Base-by-base conservation (phyloP, 2,113 vertebrate species). In the Thamnaconus septentrionalis region DNA sequence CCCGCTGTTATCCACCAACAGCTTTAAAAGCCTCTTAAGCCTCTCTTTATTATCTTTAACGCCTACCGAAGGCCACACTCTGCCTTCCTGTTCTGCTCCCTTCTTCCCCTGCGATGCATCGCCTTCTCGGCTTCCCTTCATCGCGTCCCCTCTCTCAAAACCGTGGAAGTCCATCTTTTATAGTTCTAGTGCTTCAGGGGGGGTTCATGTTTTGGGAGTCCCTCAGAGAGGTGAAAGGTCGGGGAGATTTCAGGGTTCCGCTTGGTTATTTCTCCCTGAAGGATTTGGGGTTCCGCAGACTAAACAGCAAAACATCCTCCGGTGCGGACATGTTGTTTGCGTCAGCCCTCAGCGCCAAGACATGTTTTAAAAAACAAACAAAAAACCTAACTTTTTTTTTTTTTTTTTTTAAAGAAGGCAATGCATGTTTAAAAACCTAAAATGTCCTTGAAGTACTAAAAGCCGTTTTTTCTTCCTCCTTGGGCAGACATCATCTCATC, bases 31-130 rank as follows among this genome's bases (percentile, higher is more conserved):
- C 64, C 78, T 82, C 57, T 75, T 84, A 88, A 90, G 74, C 52
- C 71, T 54, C 3, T 63, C 77, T 88, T 87, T 92, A 88, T 92
- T 91, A 84, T 89, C 80, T 51, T 84, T 91, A 75, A 89, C 89
- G 87, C 90, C 77, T 83, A 63, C 57, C 64, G 57, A 79, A 76
- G 78, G 75, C 64, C 75, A 78, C 76, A 69, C 75, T 88, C 55
- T 40, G 50, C 78, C 71, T 83, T 82, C 78, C 81, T 83, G 73
- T 70, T 44, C 73, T 67, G 58, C 42, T 72, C 53, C 63, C 64
- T 31, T 61, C 62, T 54, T 53, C 55, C 64, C 46, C 48, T 60
- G 31, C 39, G 2, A 64, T 67, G 56, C 61, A 9, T 66, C 61
- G 45, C 6, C 66, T 41, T 46, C 46, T 65, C 60, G 45, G 52